Evolutionary conservation across 2,113 vertebrate genomes (phyloP).

Genomic region (Pandion haliaetus): DNA sequence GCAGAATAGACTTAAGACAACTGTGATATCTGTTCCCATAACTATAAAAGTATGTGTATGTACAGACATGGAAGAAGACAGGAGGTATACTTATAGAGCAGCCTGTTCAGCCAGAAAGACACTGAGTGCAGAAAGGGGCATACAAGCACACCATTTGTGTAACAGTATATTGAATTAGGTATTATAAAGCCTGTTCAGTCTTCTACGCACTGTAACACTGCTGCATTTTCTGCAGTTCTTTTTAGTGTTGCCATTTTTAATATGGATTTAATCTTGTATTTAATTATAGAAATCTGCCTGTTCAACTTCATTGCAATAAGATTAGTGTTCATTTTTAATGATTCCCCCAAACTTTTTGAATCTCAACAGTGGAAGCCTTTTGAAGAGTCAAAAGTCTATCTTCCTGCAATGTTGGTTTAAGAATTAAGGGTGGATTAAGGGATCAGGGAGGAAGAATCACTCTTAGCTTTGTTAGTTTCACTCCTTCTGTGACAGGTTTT

Average conservation of each 20-base stretch:
- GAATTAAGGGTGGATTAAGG: not conserved
- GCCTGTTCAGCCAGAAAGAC: not conserved
- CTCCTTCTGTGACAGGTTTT: not conserved
- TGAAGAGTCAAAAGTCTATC: not conserved
- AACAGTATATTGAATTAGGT: not conserved
- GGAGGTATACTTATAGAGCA: not conserved
- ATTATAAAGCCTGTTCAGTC: not conserved
- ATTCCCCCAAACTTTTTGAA: not conserved
- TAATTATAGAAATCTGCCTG: not conserved
- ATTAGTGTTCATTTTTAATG: not conserved
- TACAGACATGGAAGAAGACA: not conserved
- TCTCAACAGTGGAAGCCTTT: not conserved
- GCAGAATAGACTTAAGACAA: not conserved
- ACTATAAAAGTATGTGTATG: not conserved
- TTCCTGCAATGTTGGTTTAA: not conserved
- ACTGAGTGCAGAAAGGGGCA: not conserved
- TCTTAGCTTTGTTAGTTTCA: not conserved
- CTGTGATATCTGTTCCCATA: not conserved
- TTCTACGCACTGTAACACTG: not conserved
- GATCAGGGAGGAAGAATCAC: not conserved
- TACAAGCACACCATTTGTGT: not conserved
- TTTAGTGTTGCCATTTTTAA: not conserved
- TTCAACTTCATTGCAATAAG: not conserved
- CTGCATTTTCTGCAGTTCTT: not conserved
- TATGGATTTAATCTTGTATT: not conserved